Evolutionary conservation across 2,797 vertebrate species (phyloP).

Genomic region (Oreortyx pictus): DNA sequence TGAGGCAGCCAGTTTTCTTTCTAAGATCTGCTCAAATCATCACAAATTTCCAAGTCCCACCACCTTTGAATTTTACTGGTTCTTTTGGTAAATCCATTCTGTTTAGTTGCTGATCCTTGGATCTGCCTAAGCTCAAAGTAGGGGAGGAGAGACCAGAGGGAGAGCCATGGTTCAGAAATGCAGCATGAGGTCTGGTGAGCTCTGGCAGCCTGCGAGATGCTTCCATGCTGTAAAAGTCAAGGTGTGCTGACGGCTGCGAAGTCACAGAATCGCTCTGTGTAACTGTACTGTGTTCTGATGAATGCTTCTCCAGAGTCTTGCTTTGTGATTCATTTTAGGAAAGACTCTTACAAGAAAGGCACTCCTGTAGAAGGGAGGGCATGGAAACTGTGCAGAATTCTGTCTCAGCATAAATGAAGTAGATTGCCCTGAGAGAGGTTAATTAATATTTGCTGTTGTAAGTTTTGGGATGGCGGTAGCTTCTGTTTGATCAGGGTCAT

Average conservation of each 20-base stretch:
- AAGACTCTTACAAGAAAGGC: not conserved
- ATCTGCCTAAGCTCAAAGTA: not conserved
- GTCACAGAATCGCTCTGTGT: fast-evolving
- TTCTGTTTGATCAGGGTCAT: not conserved
- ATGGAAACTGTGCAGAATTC: not conserved
- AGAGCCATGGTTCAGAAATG: not conserved
- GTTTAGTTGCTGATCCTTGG: not conserved
- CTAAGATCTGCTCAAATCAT: not conserved
- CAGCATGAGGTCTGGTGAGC: not conserved
- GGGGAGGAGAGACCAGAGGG: not conserved
- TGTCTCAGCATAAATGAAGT: not conserved
- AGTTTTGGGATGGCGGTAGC: not conserved
- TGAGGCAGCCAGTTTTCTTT: not conserved
- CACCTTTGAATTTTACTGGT: not conserved
- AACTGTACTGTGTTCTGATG: not conserved
- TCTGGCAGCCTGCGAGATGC: not conserved
- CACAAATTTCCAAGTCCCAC: not conserved
- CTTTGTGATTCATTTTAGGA: not conserved
- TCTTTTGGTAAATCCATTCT: not conserved
- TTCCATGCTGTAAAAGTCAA: not conserved
- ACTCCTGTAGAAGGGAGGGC: not conserved
- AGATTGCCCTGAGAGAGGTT: no score
- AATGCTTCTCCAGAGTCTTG: not conserved
- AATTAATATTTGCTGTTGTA: not conserved
- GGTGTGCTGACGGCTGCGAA: not conserved